Evolutionary conservation across 2,797 vertebrate genomes (phyloP).

Genomic region (Luscinia megarhynchos): DNA sequence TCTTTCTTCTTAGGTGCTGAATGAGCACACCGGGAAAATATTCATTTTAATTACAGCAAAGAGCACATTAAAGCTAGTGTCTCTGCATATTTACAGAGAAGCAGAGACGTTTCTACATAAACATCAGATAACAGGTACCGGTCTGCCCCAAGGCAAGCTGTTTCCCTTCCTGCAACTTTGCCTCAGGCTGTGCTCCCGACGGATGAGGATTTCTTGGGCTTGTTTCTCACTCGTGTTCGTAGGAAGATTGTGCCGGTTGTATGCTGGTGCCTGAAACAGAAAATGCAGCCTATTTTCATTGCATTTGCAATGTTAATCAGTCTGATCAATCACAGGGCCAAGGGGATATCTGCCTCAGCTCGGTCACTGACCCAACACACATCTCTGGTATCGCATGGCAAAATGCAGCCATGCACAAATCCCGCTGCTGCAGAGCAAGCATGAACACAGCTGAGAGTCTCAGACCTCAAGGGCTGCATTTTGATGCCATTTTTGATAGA

Average conservation of each 20-base stretch:
- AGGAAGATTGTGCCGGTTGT: conserved; percentile 86
- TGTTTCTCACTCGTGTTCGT: conserved; percentile 78
- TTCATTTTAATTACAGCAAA: neutral
- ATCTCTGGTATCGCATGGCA: neutral
- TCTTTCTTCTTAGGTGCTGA: neutral
- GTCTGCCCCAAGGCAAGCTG: conserved; percentile 76
- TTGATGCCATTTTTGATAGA: neutral
- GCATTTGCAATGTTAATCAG: neutral
- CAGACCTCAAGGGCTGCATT: neutral
- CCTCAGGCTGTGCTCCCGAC: conserved; percentile 86
- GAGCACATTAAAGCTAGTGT: neutral
- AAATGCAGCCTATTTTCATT: neutral
- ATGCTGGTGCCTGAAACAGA: conserved; percentile 85
- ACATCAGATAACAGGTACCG: conserved; percentile 50
- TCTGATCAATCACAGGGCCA: neutral
- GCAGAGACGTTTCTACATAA: neutral
- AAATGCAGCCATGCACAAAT: neutral
- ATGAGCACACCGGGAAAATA: neutral
- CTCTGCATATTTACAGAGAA: neutral
- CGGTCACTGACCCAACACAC: accelerated
- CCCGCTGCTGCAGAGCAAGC: neutral
- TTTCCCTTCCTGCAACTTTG: conserved; percentile 81
- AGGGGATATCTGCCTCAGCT: neutral
- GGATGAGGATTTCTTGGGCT: conserved; percentile 90
- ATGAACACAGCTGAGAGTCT: neutral